Base-by-base conservation (phyloP, 2,113 vertebrate genomes). In the Elgaria multicarinata region DNA sequence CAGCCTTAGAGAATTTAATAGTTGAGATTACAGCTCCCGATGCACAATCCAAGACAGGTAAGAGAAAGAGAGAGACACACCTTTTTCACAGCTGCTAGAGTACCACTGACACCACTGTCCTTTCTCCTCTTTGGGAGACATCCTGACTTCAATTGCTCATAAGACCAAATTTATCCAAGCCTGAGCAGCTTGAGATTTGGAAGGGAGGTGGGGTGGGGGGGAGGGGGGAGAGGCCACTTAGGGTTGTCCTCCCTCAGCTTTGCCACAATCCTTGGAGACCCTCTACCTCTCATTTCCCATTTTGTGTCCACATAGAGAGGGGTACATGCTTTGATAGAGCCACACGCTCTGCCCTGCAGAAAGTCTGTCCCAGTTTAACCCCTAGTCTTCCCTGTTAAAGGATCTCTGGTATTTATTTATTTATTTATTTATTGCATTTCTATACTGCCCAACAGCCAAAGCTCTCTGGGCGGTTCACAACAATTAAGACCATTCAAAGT, bases 1-100 rank as follows among this genome's bases (percentile, higher is more conserved):
- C 98, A 0, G 97, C 99, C 93, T 96, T 99, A 93, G 99, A 99
- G 97, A 97, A 97, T 64, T 95, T 98, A 77, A 98, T 99, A n/a
- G 94, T 99, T 92, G 98, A 98, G 91, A 98, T 99, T 22, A 99
- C 98, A 0, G 97, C 98, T 18, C 98, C 99, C 3, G 97, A 97
- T 90, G 97, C 94, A 93, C 98, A 98, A 3, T 93, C 96, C 69
- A 98, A 98, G 97, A 92, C 97, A 91, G 97, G 97, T 96, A 92
- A 96, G 96, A 93, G 4, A 0, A 26, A 31, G 7, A 71, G 39
- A 66, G 12, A 6, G 9, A 6, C 1, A 31, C 39, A 53, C 2
- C 3, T 33, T 26, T 50, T 20, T 33, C 53, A 33, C 26, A 44
- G 26, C 53, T 76, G 50, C 24, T 76, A 76, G 12, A 6, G 18